Percentiles rank a stretch among this genome's conserved stretches.
phyloP scores from a whole-genome alignment of 2,797 vertebrate species.

The Coluber constrictor region DNA sequence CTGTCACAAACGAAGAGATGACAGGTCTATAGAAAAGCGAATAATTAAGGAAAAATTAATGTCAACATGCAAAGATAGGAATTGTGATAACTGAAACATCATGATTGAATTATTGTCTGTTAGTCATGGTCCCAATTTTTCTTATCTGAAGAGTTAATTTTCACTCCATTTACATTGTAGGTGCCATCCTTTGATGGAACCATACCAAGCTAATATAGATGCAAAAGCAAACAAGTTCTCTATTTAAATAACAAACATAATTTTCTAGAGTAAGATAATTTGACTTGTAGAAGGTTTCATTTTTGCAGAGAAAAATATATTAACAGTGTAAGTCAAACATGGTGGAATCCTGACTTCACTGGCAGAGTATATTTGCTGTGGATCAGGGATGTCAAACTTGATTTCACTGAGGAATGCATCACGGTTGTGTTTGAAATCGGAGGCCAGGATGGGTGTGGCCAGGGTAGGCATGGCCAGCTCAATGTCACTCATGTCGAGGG shows the following conservation, averaged over 20 bases:
- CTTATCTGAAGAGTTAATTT: background rate
- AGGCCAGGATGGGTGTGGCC: no score
- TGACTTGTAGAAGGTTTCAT: background rate
- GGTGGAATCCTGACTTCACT: background rate
- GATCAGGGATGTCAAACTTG: no score
- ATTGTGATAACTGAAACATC: background rate
- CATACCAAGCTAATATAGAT: background rate
- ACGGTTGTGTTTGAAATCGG: no score
- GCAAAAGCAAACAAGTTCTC: background rate
- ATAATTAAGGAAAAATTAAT: background rate
- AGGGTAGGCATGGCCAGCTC: no score
- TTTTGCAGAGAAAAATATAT: background rate
- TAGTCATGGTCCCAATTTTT: background rate
- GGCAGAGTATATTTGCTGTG: background rate
- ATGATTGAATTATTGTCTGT: background rate
- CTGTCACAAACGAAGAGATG: background rate
- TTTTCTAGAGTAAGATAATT: background rate
- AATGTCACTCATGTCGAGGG: no score
- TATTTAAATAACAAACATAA: background rate
- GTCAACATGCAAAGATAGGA: background rate
- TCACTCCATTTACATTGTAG: background rate
- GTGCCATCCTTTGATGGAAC: background rate
- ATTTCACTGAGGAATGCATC: no score
- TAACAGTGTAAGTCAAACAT: background rate
- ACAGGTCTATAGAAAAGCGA: background rate